Conservation (phyloP, 2,797 vertebrate genomes). For the Lepilemur ruficaudatus region DNA sequence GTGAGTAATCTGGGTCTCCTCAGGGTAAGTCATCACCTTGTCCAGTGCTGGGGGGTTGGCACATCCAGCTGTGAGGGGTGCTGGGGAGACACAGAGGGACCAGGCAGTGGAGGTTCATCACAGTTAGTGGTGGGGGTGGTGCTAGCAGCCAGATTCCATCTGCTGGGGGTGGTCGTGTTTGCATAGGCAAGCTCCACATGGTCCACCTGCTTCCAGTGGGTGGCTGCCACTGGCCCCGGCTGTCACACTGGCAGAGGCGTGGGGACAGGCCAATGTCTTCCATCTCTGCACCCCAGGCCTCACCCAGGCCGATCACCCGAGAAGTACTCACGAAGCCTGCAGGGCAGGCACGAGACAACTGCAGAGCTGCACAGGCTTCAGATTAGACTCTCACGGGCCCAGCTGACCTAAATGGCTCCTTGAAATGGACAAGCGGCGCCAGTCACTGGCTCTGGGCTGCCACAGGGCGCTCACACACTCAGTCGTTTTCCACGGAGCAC, state of each 20-base stretch:
- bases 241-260: background rate
- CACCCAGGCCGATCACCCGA: background rate
- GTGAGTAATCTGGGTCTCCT: background rate
- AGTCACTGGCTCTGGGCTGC: background rate
- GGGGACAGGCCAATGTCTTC: no score
- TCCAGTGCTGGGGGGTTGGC: background rate
- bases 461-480: rapidly evolving
- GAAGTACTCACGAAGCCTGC: rapidly evolving
- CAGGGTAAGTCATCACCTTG: background rate
- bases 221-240: rapidly evolving
- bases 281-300: background rate
- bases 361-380: rapidly evolving
- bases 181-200: rapidly evolving
- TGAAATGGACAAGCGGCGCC: rapidly evolving
- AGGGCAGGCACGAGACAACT: rapidly evolving
- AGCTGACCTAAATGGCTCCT: rapidly evolving
- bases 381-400: rapidly evolving
- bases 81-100: background rate
- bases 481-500: rapidly evolving
- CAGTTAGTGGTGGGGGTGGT: rapidly evolving
- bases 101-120: background rate
- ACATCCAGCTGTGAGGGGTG: no score
- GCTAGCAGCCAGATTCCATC: background rate
- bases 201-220: background rate
- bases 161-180: background rate